Base-by-base conservation (phyloP, 1,140 invertebrate species). In the Ceratina japonica region DNA sequence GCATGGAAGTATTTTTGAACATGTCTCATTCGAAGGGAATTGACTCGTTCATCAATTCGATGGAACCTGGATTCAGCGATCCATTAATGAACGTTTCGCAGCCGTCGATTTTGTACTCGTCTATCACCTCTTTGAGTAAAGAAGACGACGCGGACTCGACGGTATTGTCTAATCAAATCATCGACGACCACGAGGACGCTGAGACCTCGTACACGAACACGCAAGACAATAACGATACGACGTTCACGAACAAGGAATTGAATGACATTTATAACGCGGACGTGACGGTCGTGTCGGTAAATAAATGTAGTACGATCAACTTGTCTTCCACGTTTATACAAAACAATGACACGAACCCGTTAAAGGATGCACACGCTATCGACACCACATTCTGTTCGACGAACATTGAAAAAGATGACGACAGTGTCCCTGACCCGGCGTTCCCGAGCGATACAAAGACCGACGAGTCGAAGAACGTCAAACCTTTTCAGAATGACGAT, bases 1-100 rank as follows among this genome's bases (percentile, higher is more conserved):
- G 91, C 77, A 87, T 92, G 75, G 91, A 92, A 77, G 81, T 87
- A 8, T 92, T 92, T 24, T 49, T 91, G 18, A 90, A 92, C 56
- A 83, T 91, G 69, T 89, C 91, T 2, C 85, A 86, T 66, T 89
- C 90, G 0, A 92, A 92, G 75, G 90, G 89, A 72, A 84, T 86
- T 5, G 90, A 90, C 82, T 91, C 91, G 0, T 89, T 92, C 54
- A 89, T 91, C 8, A 91, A 90, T 65, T 85, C 90, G 73, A 75
- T 61, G 8, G 89, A 90, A 49, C 87, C 91, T 15, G 88, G 91
- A 20, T 88, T 92, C 8, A 85, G 52, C 52, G 88, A 91, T 70
- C 49, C 84, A 1, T 8, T 91, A 3, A 91, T 91, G 88, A 91
- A 89, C 7, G 54, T 88, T 44, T 91, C 91, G 0, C 90, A 92